phyloP scores from a whole-genome alignment of 2,888 invertebrate genomes.

The Acanthosoma haemorrhoidale region DNA sequence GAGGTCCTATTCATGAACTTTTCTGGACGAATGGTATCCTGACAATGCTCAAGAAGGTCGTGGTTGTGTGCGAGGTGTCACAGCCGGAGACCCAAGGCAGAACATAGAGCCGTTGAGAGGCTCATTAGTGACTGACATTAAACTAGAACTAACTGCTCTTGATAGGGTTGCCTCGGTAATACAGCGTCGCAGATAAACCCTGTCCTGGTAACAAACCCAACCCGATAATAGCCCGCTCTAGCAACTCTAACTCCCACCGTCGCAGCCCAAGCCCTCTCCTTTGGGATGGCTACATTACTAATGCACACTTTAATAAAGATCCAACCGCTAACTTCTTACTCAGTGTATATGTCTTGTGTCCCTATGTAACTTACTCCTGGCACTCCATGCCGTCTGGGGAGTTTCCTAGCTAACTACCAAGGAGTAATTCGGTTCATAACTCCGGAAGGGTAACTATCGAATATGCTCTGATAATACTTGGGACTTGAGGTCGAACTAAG shows the following conservation, averaged over 20 bases:
- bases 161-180: background rate
- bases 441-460: background rate
- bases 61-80: background rate
- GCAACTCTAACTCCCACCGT: background rate
- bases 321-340: background rate
- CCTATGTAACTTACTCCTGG: background rate
- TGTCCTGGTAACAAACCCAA: background rate
- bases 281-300: background rate
- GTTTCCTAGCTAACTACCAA: background rate
- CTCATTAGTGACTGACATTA: constrained; percentile 7
- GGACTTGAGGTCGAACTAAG: too few species aligned
- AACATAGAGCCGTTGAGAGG: background rate
- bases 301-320: constrained; percentile 2
- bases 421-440: background rate
- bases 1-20: too few species aligned
- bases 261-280: background rate
- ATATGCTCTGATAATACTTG: background rate
- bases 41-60: too few species aligned
- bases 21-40: too few species aligned
- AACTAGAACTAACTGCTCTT: background rate
- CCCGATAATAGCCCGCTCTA: background rate
- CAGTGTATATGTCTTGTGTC: background rate
- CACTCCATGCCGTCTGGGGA: background rate
- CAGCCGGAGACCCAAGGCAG: background rate
- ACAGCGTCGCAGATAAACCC: background rate